phyloP scores from a whole-genome alignment of 2,888 invertebrate species.

The Galeopsomyia nigrocyanea region DNA sequence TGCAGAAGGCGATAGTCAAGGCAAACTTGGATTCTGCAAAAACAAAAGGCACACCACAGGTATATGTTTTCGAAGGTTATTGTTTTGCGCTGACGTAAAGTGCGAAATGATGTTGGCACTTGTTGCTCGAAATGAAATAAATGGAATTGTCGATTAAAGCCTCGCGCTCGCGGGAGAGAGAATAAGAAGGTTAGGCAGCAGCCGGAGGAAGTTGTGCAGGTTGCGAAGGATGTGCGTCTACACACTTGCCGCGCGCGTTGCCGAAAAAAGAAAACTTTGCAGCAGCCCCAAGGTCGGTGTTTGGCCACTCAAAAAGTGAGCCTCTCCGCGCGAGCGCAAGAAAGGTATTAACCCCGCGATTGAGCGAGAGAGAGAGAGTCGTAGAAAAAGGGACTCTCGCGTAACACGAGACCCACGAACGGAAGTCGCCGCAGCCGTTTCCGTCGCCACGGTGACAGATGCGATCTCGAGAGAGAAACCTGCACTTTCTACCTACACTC shows the following conservation, averaged over 20 bases:
- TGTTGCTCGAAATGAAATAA: no score
- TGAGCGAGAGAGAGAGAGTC: conserved; percentile 12
- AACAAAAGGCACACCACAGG: no score
- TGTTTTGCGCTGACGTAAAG: no score
- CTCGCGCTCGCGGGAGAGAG: no score
- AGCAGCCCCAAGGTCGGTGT: conserved; percentile 43
- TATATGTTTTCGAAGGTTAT: no score
- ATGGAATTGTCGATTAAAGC: no score
- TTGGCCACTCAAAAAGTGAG: conserved; percentile 48
- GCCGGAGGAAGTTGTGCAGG: no score
- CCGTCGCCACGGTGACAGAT: conserved; percentile 65
- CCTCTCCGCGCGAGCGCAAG: conserved; percentile 16
- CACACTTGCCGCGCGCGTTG: conserved; percentile 37
- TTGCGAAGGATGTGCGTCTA: no score
- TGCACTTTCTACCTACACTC: conserved; percentile 3
- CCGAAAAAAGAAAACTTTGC: conserved; percentile 5
- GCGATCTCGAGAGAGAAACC: conserved; percentile 54
- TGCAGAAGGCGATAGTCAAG: no score
- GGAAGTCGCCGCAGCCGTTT: conserved; percentile 60
- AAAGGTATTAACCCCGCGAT: conserved; percentile 39
- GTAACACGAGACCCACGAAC: conserved; percentile 53
- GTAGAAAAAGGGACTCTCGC: conserved; percentile 32
- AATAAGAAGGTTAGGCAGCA: no score
- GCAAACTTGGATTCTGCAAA: no score
- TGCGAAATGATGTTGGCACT: no score